A percentile compares a stretch with the other conserved stretches of the same genome.
Conservation (phyloP, 2,113 vertebrate species). For the Pomatorhinus ruficollis region DNA sequence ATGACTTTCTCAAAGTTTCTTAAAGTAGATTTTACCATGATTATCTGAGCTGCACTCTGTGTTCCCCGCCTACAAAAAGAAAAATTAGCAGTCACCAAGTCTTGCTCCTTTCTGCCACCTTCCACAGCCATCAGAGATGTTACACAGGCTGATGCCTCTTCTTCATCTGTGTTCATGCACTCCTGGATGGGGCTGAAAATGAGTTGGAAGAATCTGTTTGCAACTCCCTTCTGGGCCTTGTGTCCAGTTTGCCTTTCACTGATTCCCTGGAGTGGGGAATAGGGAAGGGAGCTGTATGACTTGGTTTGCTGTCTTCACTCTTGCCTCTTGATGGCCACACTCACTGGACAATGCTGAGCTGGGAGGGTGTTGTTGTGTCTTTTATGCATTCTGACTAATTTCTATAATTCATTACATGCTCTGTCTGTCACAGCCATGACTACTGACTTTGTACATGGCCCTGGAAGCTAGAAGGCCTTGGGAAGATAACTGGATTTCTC, state of each 20-base stretch:
- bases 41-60: neutral
- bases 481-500: neutral
- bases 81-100: neutral
- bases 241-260: neutral
- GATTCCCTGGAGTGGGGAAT: neutral
- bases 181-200: neutral
- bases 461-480: neutral
- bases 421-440: neutral
- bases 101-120: neutral
- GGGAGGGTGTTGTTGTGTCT: neutral
- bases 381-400: neutral
- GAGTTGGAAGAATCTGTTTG: neutral
- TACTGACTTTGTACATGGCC: neutral
- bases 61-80: neutral
- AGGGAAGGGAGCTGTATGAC: neutral
- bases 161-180: neutral
- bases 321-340: neutral
- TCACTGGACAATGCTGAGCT: neutral
- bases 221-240: neutral
- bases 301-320: accelerated
- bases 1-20: neutral
- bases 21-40: neutral
- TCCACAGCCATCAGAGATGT: neutral
- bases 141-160: neutral
- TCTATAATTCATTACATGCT: neutral